Conservation (phyloP, 2,113 vertebrate species). For the Sylvicapra grimmia region DNA sequence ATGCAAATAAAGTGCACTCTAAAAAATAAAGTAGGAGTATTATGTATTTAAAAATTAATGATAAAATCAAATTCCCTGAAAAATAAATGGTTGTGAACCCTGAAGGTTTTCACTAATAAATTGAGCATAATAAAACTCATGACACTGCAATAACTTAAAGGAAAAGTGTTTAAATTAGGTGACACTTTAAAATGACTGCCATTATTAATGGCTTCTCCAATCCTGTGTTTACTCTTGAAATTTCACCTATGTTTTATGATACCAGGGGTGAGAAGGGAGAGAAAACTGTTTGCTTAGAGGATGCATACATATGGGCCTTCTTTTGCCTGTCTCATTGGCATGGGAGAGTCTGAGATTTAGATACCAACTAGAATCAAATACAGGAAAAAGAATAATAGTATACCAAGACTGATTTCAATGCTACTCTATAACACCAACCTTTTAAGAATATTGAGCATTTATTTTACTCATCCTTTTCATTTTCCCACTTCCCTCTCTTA, state of each 20-base stretch:
- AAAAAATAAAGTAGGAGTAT: conserved; percentile 23
- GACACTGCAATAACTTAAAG: conserved; percentile 74
- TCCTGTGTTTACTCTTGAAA: conserved; percentile 63
- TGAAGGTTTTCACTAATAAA: conserved; percentile 77
- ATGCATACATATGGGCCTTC: background rate
- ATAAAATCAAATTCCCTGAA: conserved; percentile 49
- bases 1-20: conserved; percentile 53
- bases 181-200: conserved; percentile 73
- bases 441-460: conserved; percentile 34
- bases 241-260: conserved; percentile 61
- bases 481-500: background rate
- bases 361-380: background rate
- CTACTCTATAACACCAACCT: background rate
- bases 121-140: conserved; percentile 71
- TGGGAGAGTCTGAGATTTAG: background rate
- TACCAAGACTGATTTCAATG: background rate
- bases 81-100: conserved; percentile 71
- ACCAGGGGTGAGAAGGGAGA: background rate
- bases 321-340: background rate
- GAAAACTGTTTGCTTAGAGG: background rate
- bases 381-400: background rate
- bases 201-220: conserved; percentile 70
- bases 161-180: conserved; percentile 73
- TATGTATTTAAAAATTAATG: conserved; percentile 65
- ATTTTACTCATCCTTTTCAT: background rate